Percentiles rank a stretch among this genome's conserved stretches.
Evolutionary conservation across 2,797 vertebrate genomes (phyloP).

Genomic region (Siniperca scherzeri): DNA sequence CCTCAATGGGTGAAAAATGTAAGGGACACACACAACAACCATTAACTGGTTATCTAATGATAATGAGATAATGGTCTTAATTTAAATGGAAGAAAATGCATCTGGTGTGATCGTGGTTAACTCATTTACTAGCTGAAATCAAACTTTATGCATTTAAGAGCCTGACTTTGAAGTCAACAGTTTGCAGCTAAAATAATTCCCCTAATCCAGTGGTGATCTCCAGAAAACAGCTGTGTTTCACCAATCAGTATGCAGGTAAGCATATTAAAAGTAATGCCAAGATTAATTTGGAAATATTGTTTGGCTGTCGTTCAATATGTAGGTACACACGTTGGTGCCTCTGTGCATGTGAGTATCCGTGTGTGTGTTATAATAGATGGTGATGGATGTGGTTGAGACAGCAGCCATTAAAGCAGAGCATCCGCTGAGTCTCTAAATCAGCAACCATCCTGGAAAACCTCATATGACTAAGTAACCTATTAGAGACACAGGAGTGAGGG

Average conservation of each 20-base stretch:
- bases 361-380: conserved; percentile 39
- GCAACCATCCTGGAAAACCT: conserved; percentile 56
- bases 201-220: not conserved
- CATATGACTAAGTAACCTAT: conserved; percentile 65
- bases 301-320: not conserved
- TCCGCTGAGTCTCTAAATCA: conserved; percentile 56
- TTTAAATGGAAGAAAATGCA: not conserved
- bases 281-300: conserved; percentile 13
- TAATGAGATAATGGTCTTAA: not conserved
- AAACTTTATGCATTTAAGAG: not conserved
- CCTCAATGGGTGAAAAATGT: not conserved
- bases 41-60: not conserved
- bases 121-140: not conserved
- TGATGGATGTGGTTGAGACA: conserved; percentile 56
- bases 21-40: not conserved
- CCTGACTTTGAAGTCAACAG: not conserved
- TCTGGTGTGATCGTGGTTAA: not conserved
- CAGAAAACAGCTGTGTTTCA: not conserved
- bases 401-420: conserved; percentile 60
- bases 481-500: conserved; percentile 46
- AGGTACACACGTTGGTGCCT: not conserved
- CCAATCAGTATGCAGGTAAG: not conserved
- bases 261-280: not conserved
- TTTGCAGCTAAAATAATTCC: not conserved
- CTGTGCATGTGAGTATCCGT: conserved; percentile 1